phyloP scores from a whole-genome alignment of 2,113 vertebrate genomes.

The Engystomops pustulosus region DNA sequence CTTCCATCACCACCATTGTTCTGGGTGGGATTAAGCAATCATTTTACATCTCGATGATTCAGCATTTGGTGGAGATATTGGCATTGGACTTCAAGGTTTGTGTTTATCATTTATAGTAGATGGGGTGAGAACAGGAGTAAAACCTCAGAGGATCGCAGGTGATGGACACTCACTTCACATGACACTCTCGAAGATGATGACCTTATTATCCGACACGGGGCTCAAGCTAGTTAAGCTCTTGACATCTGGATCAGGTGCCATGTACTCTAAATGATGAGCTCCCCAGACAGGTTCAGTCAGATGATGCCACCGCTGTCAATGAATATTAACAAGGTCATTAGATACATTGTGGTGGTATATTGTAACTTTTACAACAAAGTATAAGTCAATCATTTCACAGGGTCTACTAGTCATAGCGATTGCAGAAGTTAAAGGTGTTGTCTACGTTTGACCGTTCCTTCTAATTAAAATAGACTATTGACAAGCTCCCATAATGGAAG shows the following conservation, averaged over 20 bases:
- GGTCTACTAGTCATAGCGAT: too few relatives aligned
- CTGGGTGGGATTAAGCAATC: neutral
- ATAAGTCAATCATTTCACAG: too few relatives aligned
- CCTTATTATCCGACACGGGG: conserved; percentile 74
- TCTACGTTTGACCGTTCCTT: too few relatives aligned
- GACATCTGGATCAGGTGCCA: conserved; percentile 73
- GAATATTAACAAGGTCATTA: conserved; percentile 3
- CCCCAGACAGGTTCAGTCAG: conserved; percentile 81
- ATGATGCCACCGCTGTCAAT: conserved; percentile 75
- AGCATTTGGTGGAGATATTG: neutral
- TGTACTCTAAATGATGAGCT: conserved; percentile 80
- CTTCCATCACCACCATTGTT: neutral
- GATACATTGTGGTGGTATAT: neutral
- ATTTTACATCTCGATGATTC: neutral
- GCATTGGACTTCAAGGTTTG: neutral
- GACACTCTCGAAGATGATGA: conserved; percentile 82
- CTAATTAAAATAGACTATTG: too few relatives aligned
- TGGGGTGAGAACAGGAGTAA: neutral
- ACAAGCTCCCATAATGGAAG: too few relatives aligned
- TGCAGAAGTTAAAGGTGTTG: too few relatives aligned
- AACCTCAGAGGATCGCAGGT: neutral
- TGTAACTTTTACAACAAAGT: too few relatives aligned
- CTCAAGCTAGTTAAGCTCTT: conserved; percentile 74
- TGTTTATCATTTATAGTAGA: neutral
- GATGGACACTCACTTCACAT: conserved; percentile 70